Conservation (phyloP, 2,113 vertebrate species). For the Oreochromis niloticus region DNA sequence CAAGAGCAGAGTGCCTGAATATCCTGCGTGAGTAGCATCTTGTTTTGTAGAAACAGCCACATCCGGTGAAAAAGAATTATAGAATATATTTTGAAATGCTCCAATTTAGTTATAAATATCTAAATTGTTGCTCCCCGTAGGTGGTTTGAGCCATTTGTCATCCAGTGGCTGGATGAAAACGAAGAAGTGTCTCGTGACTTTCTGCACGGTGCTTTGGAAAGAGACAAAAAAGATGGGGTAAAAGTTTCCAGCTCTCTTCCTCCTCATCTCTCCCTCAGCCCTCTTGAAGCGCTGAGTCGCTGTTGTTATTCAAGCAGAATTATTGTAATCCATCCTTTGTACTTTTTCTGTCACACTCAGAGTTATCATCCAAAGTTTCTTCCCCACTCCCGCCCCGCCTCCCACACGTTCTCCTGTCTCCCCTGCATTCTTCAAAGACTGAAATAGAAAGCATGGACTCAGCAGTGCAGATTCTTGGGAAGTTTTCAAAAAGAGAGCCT, state of each 20-base stretch:
- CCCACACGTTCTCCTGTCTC: background rate
- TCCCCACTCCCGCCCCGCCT: background rate
- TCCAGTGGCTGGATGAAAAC: conserved; percentile 98
- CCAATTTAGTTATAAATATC: background rate
- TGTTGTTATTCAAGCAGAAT: conserved; percentile 24
- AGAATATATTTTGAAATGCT: background rate
- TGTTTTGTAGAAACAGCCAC: background rate
- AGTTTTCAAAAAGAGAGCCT: background rate
- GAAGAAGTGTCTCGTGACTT: conserved; percentile 97
- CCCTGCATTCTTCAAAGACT: conserved; percentile 6
- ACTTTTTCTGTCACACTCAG: conserved; percentile 8
- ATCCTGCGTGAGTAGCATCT: conserved; percentile 85
- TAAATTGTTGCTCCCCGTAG: conserved; percentile 50
- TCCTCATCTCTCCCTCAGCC: background rate
- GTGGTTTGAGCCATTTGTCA: conserved; percentile 98
- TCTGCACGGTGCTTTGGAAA: conserved; percentile 89
- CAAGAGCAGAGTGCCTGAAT: conserved; percentile 92
- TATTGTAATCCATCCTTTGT: conserved; percentile 39
- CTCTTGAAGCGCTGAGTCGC: conserved; percentile 6
- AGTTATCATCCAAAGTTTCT: conserved; percentile 23
- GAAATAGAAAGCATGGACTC: background rate
- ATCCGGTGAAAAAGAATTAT: background rate
- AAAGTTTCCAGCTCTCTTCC: conserved; percentile 14
- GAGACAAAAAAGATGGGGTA: conserved; percentile 99
- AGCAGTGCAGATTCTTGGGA: background rate